Evolutionary conservation across 2,888 invertebrate genomes (phyloP), one percentile per base, ranked within the genome.

Genomic region (Eledona agricola): DNA sequence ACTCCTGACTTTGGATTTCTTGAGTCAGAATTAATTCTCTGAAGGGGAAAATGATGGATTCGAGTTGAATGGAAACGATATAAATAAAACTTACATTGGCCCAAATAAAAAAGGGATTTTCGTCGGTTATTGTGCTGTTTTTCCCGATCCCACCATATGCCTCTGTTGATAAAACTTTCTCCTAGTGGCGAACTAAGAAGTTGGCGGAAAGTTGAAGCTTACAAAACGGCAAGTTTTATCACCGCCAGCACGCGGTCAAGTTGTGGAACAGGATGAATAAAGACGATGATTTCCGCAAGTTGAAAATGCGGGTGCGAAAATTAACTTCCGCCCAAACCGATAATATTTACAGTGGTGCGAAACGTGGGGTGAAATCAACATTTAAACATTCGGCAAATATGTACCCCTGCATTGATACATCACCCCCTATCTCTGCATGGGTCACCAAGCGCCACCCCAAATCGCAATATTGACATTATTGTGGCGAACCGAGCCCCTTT

Each of bases 131-230:
- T 40, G 40, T 40, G 10, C 28, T 25, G 40, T 17, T 40, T 28
- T 40, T 28, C 28, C 40, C 17, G 28, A 19, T 10, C 6, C 28
- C 26, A 28, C 40, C 40, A 40, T 40, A 40, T 40, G 40, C n/a
- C 19, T 26, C 10, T 40, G 40, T 40, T 40, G 40, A 40, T 40
- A 40, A 40, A 40, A 40, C 40, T 40, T 40, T 40, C 40, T 40
- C 28, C 19, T 28, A 40, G 19, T 28, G 28, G 19, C 12, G 20
- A 16, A 9, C 28, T 28, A 40, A 28, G 16, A 28, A 40, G 11
- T 40, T 28, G 19, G 26, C 28, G 16, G 7, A 25, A 25, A 40
- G 26, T 31, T 11, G 35, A 9, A 35, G 20, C 28, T 40, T 40
- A 40, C 40, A 40, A 26, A 40, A 40, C 17, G 25, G 25, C 7